Evolutionary conservation across 1,140 invertebrate genomes (phyloP), one percentile per base, ranked within the genome.

Genomic region (Drosophila lowei): DNA sequence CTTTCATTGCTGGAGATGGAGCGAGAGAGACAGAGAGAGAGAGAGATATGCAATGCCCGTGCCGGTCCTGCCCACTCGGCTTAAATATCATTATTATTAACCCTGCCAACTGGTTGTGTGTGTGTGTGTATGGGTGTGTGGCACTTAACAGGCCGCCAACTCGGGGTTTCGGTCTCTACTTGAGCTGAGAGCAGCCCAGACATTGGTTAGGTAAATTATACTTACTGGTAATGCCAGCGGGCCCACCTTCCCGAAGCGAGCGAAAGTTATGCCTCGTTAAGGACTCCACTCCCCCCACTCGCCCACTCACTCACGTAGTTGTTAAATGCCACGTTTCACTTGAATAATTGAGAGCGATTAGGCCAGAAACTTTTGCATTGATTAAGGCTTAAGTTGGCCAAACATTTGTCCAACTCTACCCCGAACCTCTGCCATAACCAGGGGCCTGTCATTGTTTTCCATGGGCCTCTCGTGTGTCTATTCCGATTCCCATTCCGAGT

Each of bases 271-370:
- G 83, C 78, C 85, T 86, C 83, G 83, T 86, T 86, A 88, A 77
- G 78, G 78, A 55, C 63, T 55, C 34, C 59, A 47, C 49, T 44
- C 52, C 41, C 53, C 38, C 28, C 47, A 15, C 8, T 21, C 23
- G 11, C 7, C 30, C 15, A 15, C 30, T 23, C 47, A 56, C 83
- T 86, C 86, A 90, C 88, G 88, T 90, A 90, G 73, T 88, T 90
- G 88, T 90, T 90, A 88, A 89, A 90, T 83, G 88, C 86, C 86
- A 90, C 86, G 86, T 90, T 90, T 90, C 86, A 84, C 86, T 86
- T 86, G 81, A 90, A 90, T 90, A 90, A 90, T 90, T 90, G 86
- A 84, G 79, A 88, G 78, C 86, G 86, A 90, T 90, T 90, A 90
- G 86, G 86, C 86, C 72, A 79, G 77, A 89, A 90, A 81, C 83